Conservation (phyloP, 1,140 invertebrate species). For the Odontomachus brunneus region DNA sequence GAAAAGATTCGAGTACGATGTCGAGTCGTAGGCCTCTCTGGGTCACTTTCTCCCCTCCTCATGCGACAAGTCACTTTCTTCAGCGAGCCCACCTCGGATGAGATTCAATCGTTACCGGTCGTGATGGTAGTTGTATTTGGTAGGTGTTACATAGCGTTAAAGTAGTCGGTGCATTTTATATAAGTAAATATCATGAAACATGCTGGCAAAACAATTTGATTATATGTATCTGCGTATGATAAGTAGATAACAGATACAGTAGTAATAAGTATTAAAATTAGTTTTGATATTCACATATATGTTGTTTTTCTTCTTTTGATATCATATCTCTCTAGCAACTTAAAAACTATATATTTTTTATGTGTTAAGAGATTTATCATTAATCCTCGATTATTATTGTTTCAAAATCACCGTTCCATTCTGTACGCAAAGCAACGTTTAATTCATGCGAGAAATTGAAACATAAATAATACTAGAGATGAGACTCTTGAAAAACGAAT, state of each 20-base stretch:
- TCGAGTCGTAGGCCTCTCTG: conserved; percentile 65
- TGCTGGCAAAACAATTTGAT: neutral
- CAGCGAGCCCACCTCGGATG: conserved; percentile 33
- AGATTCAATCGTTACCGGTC: conserved; percentile 15
- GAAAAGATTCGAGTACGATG: conserved; percentile 50
- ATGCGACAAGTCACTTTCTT: conserved; percentile 79
- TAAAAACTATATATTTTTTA: neutral
- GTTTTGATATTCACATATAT: neutral
- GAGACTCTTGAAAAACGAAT: neutral
- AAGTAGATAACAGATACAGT: neutral
- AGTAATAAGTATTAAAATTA: neutral
- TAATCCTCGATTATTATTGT: neutral
- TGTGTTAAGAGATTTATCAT: neutral
- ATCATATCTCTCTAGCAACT: neutral
- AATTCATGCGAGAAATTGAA: neutral
- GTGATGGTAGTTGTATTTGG: neutral
- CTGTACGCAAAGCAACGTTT: neutral
- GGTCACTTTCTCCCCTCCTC: conserved; percentile 81
- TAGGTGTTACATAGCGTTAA: neutral
- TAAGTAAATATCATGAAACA: conserved; percentile 4
- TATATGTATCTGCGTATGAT: neutral
- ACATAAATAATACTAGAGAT: neutral
- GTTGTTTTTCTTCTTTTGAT: neutral
- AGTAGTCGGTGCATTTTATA: neutral
- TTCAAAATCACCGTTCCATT: neutral